Percentiles rank a stretch among this genome's conserved stretches.
phyloP scores from a whole-genome alignment of 2,113 vertebrate species.

The Axis porcinus region DNA sequence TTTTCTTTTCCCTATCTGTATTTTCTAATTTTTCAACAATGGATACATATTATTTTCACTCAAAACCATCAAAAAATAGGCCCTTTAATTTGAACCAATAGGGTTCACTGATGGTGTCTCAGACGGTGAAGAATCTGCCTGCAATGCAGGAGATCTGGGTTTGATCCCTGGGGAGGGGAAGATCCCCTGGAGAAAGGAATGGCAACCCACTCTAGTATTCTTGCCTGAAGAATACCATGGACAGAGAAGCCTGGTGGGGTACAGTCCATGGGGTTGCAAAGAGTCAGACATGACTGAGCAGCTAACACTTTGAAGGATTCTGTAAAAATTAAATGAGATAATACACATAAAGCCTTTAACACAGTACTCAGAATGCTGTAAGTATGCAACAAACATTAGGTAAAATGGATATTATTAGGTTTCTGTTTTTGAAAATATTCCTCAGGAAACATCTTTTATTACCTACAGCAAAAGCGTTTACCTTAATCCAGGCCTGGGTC shows the following conservation, averaged over 20 bases:
- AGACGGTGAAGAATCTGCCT: background rate
- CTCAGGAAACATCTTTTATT: background rate
- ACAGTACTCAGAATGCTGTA: background rate
- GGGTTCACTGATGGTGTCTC: background rate
- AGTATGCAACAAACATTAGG: background rate
- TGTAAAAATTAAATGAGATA: background rate
- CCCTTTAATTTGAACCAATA: background rate
- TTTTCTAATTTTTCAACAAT: conserved; percentile 26
- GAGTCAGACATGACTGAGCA: background rate
- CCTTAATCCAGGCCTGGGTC: background rate
- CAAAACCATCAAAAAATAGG: background rate
- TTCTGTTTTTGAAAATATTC: background rate
- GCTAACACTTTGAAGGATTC: background rate
- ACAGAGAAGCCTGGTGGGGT: background rate
- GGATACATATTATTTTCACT: background rate
- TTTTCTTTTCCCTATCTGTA: background rate
- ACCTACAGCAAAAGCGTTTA: background rate
- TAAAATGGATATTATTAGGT: background rate
- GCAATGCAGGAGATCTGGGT: background rate
- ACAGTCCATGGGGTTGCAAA: background rate
- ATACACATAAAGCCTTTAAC: background rate
- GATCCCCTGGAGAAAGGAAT: background rate
- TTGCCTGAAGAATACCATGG: background rate
- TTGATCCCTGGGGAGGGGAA: background rate
- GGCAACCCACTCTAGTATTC: background rate